phyloP scores from a whole-genome alignment of 2,888 invertebrate species.

The Pterobdella sp. region DNA sequence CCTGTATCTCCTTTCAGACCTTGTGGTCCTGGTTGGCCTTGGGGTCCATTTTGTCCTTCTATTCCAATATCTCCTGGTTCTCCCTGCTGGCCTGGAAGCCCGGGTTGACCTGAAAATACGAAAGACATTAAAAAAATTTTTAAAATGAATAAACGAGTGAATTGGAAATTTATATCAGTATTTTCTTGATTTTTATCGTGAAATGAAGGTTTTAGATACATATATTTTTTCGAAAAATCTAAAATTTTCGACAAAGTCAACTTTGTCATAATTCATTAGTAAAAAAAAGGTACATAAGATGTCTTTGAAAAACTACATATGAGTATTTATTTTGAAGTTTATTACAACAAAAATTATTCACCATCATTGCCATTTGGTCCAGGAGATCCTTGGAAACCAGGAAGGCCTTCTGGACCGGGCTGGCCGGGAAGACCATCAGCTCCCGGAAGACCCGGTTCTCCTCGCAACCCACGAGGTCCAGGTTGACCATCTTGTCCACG shows the following conservation, averaged over 20 bases:
- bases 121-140: too few species aligned
- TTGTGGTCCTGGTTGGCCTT: constrained; percentile 35
- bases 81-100: constrained; percentile 27
- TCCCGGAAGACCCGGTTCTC: neutral
- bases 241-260: neutral
- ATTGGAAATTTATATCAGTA: too few species aligned
- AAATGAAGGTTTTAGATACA: neutral
- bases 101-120: too few species aligned
- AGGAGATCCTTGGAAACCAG: constrained; percentile 30
- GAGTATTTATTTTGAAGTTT: neutral
- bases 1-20: constrained; percentile 40
- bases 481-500: constrained; percentile 33
- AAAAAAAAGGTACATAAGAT: neutral
- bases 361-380: constrained; percentile 31
- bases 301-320: neutral
- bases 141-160: too few species aligned
- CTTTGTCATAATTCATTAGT: neutral
- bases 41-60: constrained; percentile 13
- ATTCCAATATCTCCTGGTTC: constrained; percentile 5
- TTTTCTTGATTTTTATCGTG: neutral
- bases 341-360: neutral
- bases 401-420: constrained; percentile 18
- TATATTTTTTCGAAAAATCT: neutral
- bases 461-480: constrained; percentile 18
- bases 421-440: constrained; percentile 20